A percentile compares a stretch with the other conserved stretches of the same genome.
Conservation (phyloP, 2,888 invertebrate genomes). For the Mythimna ferrago region DNA sequence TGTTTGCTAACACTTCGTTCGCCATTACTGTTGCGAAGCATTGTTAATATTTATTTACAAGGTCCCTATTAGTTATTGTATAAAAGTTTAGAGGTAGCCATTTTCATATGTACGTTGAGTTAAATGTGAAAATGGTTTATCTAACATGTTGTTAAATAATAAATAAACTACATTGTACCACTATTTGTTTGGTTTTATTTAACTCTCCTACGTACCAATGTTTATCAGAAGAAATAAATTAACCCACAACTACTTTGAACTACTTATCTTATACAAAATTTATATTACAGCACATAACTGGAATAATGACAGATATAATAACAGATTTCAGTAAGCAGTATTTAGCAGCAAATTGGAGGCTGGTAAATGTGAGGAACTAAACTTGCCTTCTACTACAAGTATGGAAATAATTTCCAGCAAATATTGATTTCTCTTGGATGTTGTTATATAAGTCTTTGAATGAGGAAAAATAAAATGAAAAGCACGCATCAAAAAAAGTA, state of each 20-base stretch:
- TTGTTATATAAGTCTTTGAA: too few relatives aligned
- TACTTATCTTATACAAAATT: too few relatives aligned
- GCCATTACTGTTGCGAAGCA: slow-evolving; percentile 80
- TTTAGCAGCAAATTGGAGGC: too few relatives aligned
- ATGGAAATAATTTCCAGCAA: too few relatives aligned
- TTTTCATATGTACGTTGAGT: slow-evolving; percentile 85
- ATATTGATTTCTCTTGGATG: too few relatives aligned
- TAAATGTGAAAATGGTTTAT: slow-evolving; percentile 88
- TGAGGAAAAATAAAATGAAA: not conserved
- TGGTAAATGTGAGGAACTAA: too few relatives aligned
- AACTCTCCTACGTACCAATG: not conserved
- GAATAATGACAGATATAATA: too few relatives aligned
- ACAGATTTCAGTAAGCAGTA: too few relatives aligned
- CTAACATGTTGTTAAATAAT: slow-evolving; percentile 92
- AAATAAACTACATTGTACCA: slow-evolving; percentile 93
- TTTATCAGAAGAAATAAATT: not conserved
- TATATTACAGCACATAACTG: too few relatives aligned
- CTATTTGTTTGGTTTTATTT: slow-evolving; percentile 76
- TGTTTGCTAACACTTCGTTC: slow-evolving; percentile 79
- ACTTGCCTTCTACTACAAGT: too few relatives aligned
- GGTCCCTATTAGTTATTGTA: slow-evolving; percentile 88
- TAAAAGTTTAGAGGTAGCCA: slow-evolving; percentile 89
- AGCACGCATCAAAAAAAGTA: not conserved
- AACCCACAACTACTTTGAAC: not conserved
- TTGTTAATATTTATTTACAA: slow-evolving; percentile 85